Evolutionary conservation across 2,113 vertebrate species (phyloP).

Genomic region (rat (Rattus norvegicus)): GRCr8 NC_086032.1:31126501-31127000

Average conservation of each 20-base stretch:
- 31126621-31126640: not conserved
- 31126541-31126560: too few relatives aligned
- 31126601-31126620: not conserved
- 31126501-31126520: too few relatives aligned
- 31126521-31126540: too few relatives aligned
- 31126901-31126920: not conserved
- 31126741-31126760: not conserved
- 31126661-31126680: not conserved
- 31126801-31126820: too few relatives aligned
- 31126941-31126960: not conserved
- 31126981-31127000: not conserved
- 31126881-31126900: not conserved
- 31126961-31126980: not conserved
- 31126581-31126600: not conserved
- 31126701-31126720: not conserved
- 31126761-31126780: not conserved
- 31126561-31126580: too few relatives aligned
- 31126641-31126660: not conserved
- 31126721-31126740: not conserved
- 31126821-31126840: not conserved
- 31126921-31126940: not conserved
- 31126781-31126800: accelerated
- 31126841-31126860: not conserved
- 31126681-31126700: not conserved
- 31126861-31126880: not conserved